Evolutionary conservation across 1,140 invertebrate species (phyloP), one percentile per base, ranked within the genome.

Genomic region (Drosophila nasuta): DNA sequence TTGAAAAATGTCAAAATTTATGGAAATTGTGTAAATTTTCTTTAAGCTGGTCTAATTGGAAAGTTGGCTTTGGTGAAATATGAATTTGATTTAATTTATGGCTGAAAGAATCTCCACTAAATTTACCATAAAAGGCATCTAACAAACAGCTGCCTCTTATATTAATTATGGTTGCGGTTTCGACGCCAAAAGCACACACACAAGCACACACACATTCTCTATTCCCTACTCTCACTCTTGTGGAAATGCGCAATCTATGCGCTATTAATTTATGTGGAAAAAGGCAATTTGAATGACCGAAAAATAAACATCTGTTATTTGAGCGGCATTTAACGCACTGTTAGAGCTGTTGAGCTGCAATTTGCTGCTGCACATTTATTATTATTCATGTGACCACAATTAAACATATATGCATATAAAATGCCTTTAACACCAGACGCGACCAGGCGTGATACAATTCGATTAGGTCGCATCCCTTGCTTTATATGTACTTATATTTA

Each of bases 141-240:
- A 49, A 51, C 35, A 43, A 51, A 38, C 46, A 49, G 28, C 48
- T 64, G 51, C 35, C 49, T 65, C 38, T 65, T 13, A 56, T 65
- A 69, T 69, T 69, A 69, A 69, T 69, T 69, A 69, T 59, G 66
- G 56, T 59, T 69, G 66, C 57, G 56, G 66, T 58, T 69, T 41
- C 46, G 33, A 60, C 66, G 43, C 66, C 30, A 58, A 58, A 56
- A 46, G 28, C 20, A 45, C 38, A 45, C 33, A 58, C 25, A 51
- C 8, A 20, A 6, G 25, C 20, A 51, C 25, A 28, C 41, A 15
- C 5, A 38, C 13, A 3, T 3, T 38, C 15, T 33, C 15, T 51
- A 56, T 3, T 25, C 20, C 4, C 20, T 4, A 25, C 20, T 45
- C 43, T 28, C 35, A 58, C 65, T 48, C 54, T 57, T 35, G 35